Evolutionary conservation across 1,140 invertebrate genomes (phyloP).

Genomic region (Zaprionus ghesquierei): DNA sequence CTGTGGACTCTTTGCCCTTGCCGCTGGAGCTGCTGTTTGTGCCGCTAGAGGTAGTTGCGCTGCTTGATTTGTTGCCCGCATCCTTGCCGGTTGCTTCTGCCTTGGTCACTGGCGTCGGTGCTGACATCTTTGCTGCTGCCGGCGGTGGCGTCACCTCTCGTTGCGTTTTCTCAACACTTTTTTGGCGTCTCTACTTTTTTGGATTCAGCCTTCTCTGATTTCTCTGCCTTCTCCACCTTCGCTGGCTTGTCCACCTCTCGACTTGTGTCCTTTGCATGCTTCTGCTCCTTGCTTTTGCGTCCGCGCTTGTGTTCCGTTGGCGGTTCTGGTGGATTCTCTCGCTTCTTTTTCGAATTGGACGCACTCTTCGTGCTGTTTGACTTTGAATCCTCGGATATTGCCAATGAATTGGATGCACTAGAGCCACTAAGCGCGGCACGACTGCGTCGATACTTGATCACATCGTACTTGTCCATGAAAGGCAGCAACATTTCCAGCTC

Average conservation of each 20-base stretch:
- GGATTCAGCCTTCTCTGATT: slow-evolving; percentile 47
- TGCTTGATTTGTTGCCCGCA: background rate
- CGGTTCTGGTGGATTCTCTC: slow-evolving; percentile 37
- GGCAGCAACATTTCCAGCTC: slow-evolving; percentile 74
- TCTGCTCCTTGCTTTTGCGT: slow-evolving; percentile 56
- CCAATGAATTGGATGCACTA: slow-evolving; percentile 51
- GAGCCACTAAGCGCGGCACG: slow-evolving; percentile 69
- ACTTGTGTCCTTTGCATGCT: slow-evolving; percentile 48
- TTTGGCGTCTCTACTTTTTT: slow-evolving; percentile 53
- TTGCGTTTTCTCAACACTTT: slow-evolving; percentile 20
- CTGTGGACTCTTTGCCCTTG: slow-evolving; percentile 41
- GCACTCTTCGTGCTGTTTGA: slow-evolving; percentile 42
- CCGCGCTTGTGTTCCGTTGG: slow-evolving; percentile 53
- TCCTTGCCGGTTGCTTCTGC: slow-evolving; percentile 23
- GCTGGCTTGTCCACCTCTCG: slow-evolving; percentile 30
- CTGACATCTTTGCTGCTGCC: background rate
- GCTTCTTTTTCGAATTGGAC: slow-evolving; percentile 48
- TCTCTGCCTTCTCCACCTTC: slow-evolving; percentile 42
- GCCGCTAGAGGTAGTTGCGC: background rate
- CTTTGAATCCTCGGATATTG: slow-evolving; percentile 56
- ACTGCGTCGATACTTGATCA: slow-evolving; percentile 87
- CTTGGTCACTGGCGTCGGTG: slow-evolving; percentile 7
- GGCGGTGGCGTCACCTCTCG: slow-evolving; percentile 24
- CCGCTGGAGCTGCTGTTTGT: slow-evolving; percentile 1
- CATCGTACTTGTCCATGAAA: slow-evolving; percentile 85